Conservation (phyloP, 2,888 invertebrate species). For the Clusia tigrina region DNA sequence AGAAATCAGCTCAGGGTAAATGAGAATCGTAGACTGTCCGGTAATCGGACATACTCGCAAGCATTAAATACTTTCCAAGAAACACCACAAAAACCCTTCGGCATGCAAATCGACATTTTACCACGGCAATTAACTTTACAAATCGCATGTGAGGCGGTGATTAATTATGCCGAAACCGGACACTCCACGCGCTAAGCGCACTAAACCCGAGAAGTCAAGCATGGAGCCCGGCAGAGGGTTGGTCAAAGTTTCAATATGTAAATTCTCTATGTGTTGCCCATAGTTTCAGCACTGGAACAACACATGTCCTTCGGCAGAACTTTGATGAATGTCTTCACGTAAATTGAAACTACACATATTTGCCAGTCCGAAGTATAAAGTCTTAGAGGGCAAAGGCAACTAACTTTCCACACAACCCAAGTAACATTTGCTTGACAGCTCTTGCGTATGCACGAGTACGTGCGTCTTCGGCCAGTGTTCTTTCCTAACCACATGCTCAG, state of each 20-base stretch:
- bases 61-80: neutral
- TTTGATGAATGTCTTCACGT: slow-evolving; percentile 53
- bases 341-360: slow-evolving; percentile 57
- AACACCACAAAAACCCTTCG: slow-evolving; percentile 25
- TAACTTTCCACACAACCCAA: neutral
- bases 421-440: slow-evolving; percentile 1
- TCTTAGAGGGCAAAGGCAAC: neutral
- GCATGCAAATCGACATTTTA: slow-evolving; percentile 42
- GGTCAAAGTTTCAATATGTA: slow-evolving; percentile 27
- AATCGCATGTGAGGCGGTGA: slow-evolving; percentile 58
- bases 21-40: slow-evolving; percentile 51
- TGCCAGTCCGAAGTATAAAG: slow-evolving; percentile 7
- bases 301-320: slow-evolving; percentile 28
- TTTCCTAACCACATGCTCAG: slow-evolving; percentile 23
- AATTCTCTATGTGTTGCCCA: slow-evolving; percentile 11
- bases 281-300: slow-evolving; percentile 39
- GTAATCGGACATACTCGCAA: slow-evolving; percentile 44
- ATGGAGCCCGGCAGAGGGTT: slow-evolving; percentile 48
- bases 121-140: slow-evolving; percentile 57
- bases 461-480: slow-evolving; percentile 36
- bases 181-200: slow-evolving; percentile 43
- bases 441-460: neutral
- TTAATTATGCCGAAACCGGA: slow-evolving; percentile 61
- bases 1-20: neutral
- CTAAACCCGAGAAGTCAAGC: slow-evolving; percentile 42